Evolutionary conservation across 1,140 invertebrate genomes (phyloP), one percentile per base, ranked within the genome.

Genomic region (Trichonephila clavata): DNA sequence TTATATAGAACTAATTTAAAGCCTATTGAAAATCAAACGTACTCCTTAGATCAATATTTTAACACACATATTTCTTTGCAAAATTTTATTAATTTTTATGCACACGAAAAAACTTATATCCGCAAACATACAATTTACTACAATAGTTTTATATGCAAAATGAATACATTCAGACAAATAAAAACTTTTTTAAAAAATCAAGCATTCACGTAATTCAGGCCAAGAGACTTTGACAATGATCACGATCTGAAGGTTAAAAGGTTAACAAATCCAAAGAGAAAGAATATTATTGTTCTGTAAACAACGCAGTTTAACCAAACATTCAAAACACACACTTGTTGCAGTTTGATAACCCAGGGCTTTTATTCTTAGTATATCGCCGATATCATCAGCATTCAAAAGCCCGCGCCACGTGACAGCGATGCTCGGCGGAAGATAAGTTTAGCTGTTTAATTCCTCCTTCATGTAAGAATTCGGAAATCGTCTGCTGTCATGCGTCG

Each of bases 371-470:
- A 32, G 63, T 21, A 65, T 65, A 21, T 2, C 10, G 3, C 14
- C 63, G 68, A 71, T 71, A 71, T 27, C 68, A 71, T 71, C 68
- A 71, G 24, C 16, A 71, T 71, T 71, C 68, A 71, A 32, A 71
- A 71, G 7, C 61, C 10, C 16, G 32, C 32, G 2, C 27, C 68
- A 71, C n/a, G 68, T 71, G 68, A 24, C 68, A 16, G 50, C 27
- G n/a, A 71, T 71, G n/a, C 3, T 32, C 27, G 14, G 8, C 3
- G 68, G 24, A 24, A 71, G 68, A 71, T 71, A 57, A 84, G 81
- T 57, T 84, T 50, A 84, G 81, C 21, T 84, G 81, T 84, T 81
- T 59, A 57, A 84, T 57, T 59, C 43, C 24, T 84, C 57, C 81
- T 84, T 32, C 8, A 7, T 13, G 18, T 6, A 43, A 84, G 57